Evolutionary conservation across 2,888 invertebrate genomes (phyloP).

Genomic region (Drosophila mayaguana): DNA sequence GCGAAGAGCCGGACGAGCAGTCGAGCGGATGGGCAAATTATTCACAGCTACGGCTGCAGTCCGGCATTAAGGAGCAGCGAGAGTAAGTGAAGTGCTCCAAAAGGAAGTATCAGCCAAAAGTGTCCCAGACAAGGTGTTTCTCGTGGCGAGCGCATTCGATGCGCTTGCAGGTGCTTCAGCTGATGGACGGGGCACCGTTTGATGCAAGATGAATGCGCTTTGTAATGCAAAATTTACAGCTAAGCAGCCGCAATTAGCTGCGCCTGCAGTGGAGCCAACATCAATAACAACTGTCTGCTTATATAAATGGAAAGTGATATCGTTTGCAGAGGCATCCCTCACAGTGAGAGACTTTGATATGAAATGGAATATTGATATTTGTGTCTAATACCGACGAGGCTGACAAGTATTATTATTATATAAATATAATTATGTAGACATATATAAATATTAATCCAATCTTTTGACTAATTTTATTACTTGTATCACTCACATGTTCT

Average conservation of each 20-base stretch:
- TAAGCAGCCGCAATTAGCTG: conserved; percentile 52
- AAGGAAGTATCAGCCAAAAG: conserved; percentile 50
- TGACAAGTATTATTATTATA: neutral
- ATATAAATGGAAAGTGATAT: conserved; percentile 17
- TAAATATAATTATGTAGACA: too few species aligned
- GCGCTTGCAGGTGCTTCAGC: conserved; percentile 68
- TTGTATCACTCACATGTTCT: neutral
- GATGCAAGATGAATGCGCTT: conserved; percentile 66
- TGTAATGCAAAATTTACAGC: conserved; percentile 66
- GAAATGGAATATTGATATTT: neutral
- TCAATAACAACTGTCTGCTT: conserved; percentile 10
- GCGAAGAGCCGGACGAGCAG: conserved; percentile 7
- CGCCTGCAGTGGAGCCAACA: conserved; percentile 30
- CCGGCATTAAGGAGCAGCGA: conserved; percentile 52
- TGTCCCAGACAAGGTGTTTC: conserved; percentile 74
- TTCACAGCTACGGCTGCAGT: conserved; percentile 80
- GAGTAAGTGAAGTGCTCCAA: conserved; percentile 26
- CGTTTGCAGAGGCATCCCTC: neutral
- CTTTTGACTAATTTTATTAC: too few species aligned
- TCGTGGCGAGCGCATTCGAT: conserved; percentile 53
- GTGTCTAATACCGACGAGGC: too few species aligned
- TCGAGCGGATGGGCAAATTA: conserved; percentile 80
- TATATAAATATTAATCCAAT: too few species aligned
- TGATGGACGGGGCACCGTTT: conserved; percentile 54
- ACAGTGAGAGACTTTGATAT: neutral